Evolutionary conservation across 2,888 invertebrate species (phyloP).

Genomic region (Lasioglossum pauxillum): DNA sequence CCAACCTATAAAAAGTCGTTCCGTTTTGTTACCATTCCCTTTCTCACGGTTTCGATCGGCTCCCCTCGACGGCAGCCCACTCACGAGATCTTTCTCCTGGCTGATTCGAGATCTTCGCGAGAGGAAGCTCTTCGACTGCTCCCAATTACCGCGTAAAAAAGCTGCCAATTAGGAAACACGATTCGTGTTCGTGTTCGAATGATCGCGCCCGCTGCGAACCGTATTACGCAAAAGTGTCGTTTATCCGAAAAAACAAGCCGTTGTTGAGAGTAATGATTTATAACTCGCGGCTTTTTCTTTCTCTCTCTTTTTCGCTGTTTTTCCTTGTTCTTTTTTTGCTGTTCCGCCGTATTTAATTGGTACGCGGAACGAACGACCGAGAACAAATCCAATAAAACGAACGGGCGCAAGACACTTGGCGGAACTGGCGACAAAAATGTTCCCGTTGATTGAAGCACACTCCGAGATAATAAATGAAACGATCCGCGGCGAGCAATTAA

Average conservation of each 20-base stretch:
- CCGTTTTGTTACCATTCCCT: slow-evolving; percentile 13
- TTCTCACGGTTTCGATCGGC: slow-evolving; percentile 24
- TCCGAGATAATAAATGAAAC: slow-evolving; percentile 1
- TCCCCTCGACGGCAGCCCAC: not conserved
- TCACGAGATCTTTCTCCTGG: slow-evolving; percentile 9
- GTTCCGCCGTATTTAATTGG: slow-evolving; percentile 31
- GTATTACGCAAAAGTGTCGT: slow-evolving; percentile 32
- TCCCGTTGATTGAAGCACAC: slow-evolving; percentile 3
- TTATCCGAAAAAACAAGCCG: slow-evolving; percentile 8
- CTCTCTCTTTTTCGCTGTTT: not conserved
- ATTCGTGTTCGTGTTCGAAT: slow-evolving; percentile 48
- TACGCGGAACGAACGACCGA: not conserved
- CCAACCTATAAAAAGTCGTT: slow-evolving; percentile 25
- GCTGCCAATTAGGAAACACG: slow-evolving; percentile 70
- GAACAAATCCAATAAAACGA: not conserved
- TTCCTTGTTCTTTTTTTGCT: not conserved
- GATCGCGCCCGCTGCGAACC: slow-evolving; percentile 8
- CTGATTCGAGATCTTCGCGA: slow-evolving; percentile 39
- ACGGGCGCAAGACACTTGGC: not conserved
- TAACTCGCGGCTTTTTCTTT: not conserved
- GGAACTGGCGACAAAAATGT: not conserved
- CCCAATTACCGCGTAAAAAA: slow-evolving; percentile 71
- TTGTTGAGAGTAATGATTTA: slow-evolving; percentile 35
- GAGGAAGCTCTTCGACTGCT: slow-evolving; percentile 44
- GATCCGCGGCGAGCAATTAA: slow-evolving; percentile 1